Evolutionary conservation across 2,113 vertebrate genomes (phyloP).

Genomic region (Takifugu flavidus): DNA sequence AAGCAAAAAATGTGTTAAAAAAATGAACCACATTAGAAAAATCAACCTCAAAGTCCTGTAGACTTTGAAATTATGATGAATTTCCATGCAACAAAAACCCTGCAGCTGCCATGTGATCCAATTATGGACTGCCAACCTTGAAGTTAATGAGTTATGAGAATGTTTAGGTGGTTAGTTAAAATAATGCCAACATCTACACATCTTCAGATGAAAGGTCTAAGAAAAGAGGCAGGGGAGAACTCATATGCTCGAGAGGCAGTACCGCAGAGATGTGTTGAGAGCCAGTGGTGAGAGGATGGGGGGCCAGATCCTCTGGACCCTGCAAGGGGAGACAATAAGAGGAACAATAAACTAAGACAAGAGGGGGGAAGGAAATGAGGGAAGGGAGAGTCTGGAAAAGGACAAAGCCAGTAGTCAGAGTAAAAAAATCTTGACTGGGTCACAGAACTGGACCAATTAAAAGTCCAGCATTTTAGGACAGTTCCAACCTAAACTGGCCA

Average conservation of each 20-base stretch:
- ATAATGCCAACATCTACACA: slow-evolving; percentile 20
- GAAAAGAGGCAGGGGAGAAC: slow-evolving; percentile 44
- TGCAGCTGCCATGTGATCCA: slow-evolving; percentile 5
- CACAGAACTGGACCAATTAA: slow-evolving; percentile 14
- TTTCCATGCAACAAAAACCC: not conserved
- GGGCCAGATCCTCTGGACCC: slow-evolving; percentile 80
- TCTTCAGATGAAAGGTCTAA: slow-evolving; percentile 26
- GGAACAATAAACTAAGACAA: slow-evolving; percentile 79
- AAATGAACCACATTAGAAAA: not conserved
- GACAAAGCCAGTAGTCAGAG: slow-evolving; percentile 20
- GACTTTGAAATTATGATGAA: too few species aligned
- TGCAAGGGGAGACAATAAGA: slow-evolving; percentile 82
- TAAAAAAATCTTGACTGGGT: slow-evolving; percentile 16
- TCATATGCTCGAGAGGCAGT: slow-evolving; percentile 71
- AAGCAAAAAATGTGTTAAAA: not conserved
- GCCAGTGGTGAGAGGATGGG: slow-evolving; percentile 80
- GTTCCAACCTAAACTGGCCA: not conserved
- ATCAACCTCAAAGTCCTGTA: too few species aligned
- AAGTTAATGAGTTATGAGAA: slow-evolving; percentile 31
- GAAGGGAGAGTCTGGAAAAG: slow-evolving; percentile 31
- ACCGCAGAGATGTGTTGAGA: slow-evolving; percentile 82
- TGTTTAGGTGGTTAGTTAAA: slow-evolving; percentile 42
- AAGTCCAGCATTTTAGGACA: not conserved
- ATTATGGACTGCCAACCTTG: not conserved
- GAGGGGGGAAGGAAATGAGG: slow-evolving; percentile 40